These are phyloP conservation scores for Zygogramma bicolorata DNA, from an alignment of 2,888 invertebrate genomes.

Conservation along the genomic window DNA sequence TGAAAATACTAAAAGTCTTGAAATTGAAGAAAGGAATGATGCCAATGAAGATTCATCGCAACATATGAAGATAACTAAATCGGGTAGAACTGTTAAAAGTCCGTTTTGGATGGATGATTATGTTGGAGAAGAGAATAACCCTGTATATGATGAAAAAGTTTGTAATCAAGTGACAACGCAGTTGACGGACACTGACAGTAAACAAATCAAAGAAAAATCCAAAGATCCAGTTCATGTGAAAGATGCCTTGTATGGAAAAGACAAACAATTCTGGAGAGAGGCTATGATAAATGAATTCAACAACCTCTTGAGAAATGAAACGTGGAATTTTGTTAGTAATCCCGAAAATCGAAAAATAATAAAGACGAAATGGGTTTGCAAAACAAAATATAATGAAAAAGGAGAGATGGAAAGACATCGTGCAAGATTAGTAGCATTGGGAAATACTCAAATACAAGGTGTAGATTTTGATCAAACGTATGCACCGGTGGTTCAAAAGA, in stretches of 20 bases:
- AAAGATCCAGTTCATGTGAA: not conserved
- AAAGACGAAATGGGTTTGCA: not conserved
- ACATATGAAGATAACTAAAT: not conserved
- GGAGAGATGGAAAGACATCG: not conserved
- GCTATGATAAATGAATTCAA: not conserved
- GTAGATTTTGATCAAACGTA: not conserved
- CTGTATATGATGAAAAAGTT: not conserved
- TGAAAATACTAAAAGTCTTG: not conserved
- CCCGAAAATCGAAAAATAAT: not conserved
- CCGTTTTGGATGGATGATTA: not conserved
- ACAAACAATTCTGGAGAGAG: not conserved
- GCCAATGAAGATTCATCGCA: not conserved
- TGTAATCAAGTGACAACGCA: not conserved
- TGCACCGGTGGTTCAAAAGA: not conserved
- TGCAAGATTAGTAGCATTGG: not conserved
- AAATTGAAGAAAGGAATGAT: not conserved
- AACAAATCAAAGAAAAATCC: not conserved
- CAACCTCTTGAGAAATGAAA: not conserved
- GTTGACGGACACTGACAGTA: not conserved
- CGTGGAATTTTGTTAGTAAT: not conserved
- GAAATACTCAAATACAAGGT: not conserved
- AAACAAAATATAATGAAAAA: not conserved
- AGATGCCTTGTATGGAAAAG: not conserved
- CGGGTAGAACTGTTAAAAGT: not conserved
- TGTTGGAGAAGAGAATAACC: not conserved